A percentile compares a stretch with the other conserved stretches of the same genome.
Conservation (phyloP, 2,797 vertebrate species). For the Pteropus rufus region DNA sequence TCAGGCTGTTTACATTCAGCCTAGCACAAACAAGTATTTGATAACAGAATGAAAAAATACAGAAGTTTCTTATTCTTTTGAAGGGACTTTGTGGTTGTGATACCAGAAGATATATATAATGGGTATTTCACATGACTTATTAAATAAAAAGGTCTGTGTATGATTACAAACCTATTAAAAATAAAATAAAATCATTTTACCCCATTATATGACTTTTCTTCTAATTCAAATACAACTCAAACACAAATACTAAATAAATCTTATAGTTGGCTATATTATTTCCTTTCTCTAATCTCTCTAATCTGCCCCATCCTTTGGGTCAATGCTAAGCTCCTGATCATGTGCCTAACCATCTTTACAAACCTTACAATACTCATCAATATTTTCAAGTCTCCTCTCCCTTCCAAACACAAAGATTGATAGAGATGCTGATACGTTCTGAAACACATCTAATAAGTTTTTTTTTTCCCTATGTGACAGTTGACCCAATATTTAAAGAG, state of each 20-base stretch:
- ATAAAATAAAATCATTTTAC: background rate
- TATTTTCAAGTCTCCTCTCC: background rate
- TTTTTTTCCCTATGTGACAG: background rate
- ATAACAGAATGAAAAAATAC: background rate
- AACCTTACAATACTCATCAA: background rate
- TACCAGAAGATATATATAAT: background rate
- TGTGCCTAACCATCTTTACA: background rate
- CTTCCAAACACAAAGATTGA: background rate
- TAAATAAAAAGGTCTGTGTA: background rate
- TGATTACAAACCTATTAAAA: background rate
- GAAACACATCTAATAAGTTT: background rate
- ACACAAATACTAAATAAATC: background rate
- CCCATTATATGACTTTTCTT: background rate
- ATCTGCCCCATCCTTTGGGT: background rate
- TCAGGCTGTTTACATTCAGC: conserved; percentile 20
- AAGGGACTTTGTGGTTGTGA: background rate
- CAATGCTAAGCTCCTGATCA: background rate
- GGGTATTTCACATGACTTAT: background rate
- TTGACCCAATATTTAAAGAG: background rate
- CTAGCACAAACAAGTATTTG: background rate
- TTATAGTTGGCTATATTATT: background rate
- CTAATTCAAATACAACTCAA: background rate
- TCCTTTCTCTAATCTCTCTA: background rate
- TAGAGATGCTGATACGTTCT: background rate
- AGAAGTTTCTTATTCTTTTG: background rate